Evolutionary conservation across 2,888 invertebrate genomes (phyloP).

Genomic region (Drosophila neotestacea): DNA sequence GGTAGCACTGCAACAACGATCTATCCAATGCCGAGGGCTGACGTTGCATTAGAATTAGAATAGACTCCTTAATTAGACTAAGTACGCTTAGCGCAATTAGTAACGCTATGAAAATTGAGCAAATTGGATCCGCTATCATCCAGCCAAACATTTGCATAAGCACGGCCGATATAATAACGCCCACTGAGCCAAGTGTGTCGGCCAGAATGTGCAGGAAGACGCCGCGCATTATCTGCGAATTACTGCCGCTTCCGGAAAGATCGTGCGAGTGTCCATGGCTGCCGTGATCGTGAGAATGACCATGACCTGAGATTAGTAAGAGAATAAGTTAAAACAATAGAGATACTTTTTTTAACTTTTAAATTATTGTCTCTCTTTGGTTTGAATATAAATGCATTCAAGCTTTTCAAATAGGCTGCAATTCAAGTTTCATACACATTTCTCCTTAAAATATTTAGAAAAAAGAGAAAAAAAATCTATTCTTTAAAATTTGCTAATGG

Average conservation of each 20-base stretch:
- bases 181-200: constrained; percentile 98
- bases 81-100: constrained; percentile 95
- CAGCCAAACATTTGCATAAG: constrained; percentile 98
- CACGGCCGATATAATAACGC: constrained; percentile 97
- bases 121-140: constrained; percentile 99
- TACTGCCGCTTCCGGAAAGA: constrained; percentile 87
- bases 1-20: constrained; percentile 94
- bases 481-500: too few species aligned
- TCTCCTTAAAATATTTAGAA: too few species aligned
- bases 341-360: not conserved
- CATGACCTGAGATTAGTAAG: constrained; percentile 49
- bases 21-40: constrained; percentile 94
- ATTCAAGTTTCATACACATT: too few species aligned
- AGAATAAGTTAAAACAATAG: not conserved
- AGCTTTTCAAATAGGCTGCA: too few species aligned
- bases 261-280: constrained; percentile 81
- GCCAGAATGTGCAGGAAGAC: constrained; percentile 98
- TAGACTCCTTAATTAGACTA: constrained; percentile 93
- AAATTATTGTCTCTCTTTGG: not conserved
- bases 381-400: too few species aligned
- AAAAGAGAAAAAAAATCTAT: too few species aligned
- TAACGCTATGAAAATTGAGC: constrained; percentile 97
- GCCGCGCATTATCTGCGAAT: constrained; percentile 97
- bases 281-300: constrained; percentile 77
- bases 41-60: constrained; percentile 96